Base-by-base conservation (phyloP, 2,888 invertebrate species). In the Gari tellinella region DNA sequence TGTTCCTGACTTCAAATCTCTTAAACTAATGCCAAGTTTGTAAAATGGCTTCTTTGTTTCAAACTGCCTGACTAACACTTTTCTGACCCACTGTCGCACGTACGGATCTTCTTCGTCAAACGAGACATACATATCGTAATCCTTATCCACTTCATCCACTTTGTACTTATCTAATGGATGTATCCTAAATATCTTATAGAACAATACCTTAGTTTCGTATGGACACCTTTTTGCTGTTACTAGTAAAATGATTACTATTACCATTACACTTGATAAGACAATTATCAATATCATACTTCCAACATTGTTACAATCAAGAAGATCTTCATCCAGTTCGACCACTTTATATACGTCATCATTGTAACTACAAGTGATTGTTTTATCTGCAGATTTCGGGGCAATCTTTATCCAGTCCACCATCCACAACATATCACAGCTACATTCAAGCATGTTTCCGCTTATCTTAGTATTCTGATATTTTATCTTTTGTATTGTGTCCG, bases 211-310 rank as follows among this genome's bases (percentile, higher is more conserved):
- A 14, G 81, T 81, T 49, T 77, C 83, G 45, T 81, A 83, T 7
- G 83, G 83, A 64, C 83, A 83, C 38, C 72, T 49, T 55, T 81
- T 81, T 4, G 83, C 79, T 43, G 80, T 81, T 7, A 83, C 41
- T 14, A 77, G 58, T 26, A 72, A 49, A 7, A 61, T 56, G 8
- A 81, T 57, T 14, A 79, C 75, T 25, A 81, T 26, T 12, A 64
- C 51, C 0, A 79, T 19, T 4, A 79, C 66, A 2, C 73, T 48
- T 23, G 75, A 64, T 17, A 83, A 64, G 0, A 73, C 63, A 0
- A 80, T 57, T 0, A 75, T 68, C 14, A 83, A 37, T 19, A 73
- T 72, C 5, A 83, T 73, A 19, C 41, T 72, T 2, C 68, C 70
- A 45, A 72, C 58, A 45, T 72, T 58, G 21, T 56, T 63, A 40